These are phyloP conservation scores for Rhagonycha lutea DNA, from an alignment of 2,888 invertebrate genomes.

Conservation along the genomic window DNA sequence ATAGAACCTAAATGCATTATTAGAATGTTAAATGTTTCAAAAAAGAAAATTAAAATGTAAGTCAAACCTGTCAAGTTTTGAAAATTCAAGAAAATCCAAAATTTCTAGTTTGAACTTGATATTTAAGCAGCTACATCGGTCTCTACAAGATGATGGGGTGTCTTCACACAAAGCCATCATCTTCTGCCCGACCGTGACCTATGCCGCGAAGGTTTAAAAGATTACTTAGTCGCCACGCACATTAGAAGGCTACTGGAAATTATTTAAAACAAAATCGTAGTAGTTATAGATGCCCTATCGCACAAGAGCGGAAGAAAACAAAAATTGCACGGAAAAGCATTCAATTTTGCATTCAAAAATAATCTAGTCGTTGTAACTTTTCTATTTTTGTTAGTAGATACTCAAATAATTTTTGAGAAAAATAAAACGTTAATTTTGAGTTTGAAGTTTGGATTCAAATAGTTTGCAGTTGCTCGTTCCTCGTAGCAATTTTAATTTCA, in stretches of 20 bases:
- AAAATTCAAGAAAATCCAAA: neutral
- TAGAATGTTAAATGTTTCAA: neutral
- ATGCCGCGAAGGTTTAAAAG: neutral
- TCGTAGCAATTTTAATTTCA: too few species aligned
- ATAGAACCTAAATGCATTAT: conserved; percentile 7
- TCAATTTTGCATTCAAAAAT: too few species aligned
- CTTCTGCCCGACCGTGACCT: neutral
- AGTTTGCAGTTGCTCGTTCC: too few species aligned
- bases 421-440: too few species aligned
- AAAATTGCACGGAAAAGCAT: neutral
- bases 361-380: too few species aligned
- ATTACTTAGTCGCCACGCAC: neutral
- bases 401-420: too few species aligned
- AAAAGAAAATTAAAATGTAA: too few species aligned
- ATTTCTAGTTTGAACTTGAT: neutral
- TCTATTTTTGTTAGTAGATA: too few species aligned
- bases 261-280: neutral
- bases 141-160: neutral
- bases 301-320: too few species aligned
- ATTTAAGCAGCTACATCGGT: neutral
- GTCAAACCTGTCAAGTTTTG: neutral
- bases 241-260: neutral
- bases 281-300: neutral
- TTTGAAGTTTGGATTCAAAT: too few species aligned
- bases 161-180: neutral